Evolutionary conservation across 1,140 invertebrate species (phyloP), one percentile per base, ranked within the genome.

Genomic region (Aphaenogaster floridana): DNA sequence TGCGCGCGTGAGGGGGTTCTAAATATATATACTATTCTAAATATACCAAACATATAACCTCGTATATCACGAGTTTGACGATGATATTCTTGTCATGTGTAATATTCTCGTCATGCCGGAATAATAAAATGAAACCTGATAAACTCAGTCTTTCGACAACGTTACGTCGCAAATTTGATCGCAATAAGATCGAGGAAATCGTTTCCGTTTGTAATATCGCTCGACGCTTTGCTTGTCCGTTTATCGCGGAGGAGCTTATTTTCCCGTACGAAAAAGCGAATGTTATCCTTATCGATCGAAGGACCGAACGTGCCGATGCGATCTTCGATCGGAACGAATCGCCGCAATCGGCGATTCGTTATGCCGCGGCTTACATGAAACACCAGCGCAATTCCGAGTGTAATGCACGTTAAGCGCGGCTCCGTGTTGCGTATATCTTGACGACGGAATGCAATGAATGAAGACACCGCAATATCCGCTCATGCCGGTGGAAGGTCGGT

Each of bases 321-420:
- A 76, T 77, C n/a, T 15, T 36, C 11, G 50, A 36, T 76, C 69
- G 69, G 17, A 76, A 74, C 54, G 42, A 84, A 84, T 84, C 45
- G 54, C 28, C 54, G 54, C 42, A 5, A 15, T 28, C 28, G 54
- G 42, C 54, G 42, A 83, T 84, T 74, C 39, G 54, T 50, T 50
- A 59, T 15, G 28, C 42, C 28, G 80, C 69, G 69, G 80, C 45
- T 61, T 13, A 42, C 54, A 50, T 61, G 39, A 83, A 74, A 74
- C 17, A 39, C 6, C 28, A n/a, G 4, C 9, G 28, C 21, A 69
- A 81, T 81, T 8, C 17, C 34, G 36, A 54, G 28, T 81, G 54
- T 50, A 39, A 76, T 59, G 42, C 54, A 45, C 80, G 15, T 84
- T 76, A 84, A 63, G 17, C 34, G 6, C 28, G 28, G 36, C 42